Conservation (phyloP, 2,113 vertebrate genomes). For the Podarcis cretensis region DNA sequence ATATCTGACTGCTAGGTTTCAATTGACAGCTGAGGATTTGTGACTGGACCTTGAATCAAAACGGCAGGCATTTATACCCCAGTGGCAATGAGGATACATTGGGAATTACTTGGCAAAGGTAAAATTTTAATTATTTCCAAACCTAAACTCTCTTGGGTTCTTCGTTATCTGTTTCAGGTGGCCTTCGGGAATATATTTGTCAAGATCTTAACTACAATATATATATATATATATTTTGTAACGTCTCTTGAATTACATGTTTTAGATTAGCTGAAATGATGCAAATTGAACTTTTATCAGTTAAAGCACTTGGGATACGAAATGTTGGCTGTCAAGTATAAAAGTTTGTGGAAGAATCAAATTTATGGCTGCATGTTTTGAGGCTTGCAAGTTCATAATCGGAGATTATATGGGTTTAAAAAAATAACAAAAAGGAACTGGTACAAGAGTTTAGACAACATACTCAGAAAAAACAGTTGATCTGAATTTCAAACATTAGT, state of each 20-base stretch:
- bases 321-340: conserved; percentile 51
- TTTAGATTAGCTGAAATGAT: conserved; percentile 47
- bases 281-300: conserved; percentile 41
- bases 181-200: conserved; percentile 62
- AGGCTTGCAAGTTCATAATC: conserved; percentile 32
- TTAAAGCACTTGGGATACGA: conserved; percentile 46
- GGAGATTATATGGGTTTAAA: not conserved
- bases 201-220: conserved; percentile 61
- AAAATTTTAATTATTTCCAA: conserved; percentile 99
- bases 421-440: not conserved
- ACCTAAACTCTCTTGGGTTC: conserved; percentile 80
- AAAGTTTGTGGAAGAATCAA: conserved; percentile 37
- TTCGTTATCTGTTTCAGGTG: conserved; percentile 75
- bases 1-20: conserved; percentile 99
- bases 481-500: conserved; percentile 37
- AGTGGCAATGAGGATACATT: conserved; percentile 99
- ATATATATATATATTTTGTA: not conserved
- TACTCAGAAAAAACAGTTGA: conserved; percentile 6
- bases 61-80: conserved; percentile 99
- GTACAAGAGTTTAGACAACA: conserved; percentile 22
- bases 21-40: conserved; percentile 99
- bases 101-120: conserved; percentile 99
- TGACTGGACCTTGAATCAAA: conserved; percentile 99
- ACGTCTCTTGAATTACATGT: conserved; percentile 55
- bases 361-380: conserved; percentile 16